Evolutionary conservation across 2,888 invertebrate genomes (phyloP).

Genomic region (Tetranychus piercei): DNA sequence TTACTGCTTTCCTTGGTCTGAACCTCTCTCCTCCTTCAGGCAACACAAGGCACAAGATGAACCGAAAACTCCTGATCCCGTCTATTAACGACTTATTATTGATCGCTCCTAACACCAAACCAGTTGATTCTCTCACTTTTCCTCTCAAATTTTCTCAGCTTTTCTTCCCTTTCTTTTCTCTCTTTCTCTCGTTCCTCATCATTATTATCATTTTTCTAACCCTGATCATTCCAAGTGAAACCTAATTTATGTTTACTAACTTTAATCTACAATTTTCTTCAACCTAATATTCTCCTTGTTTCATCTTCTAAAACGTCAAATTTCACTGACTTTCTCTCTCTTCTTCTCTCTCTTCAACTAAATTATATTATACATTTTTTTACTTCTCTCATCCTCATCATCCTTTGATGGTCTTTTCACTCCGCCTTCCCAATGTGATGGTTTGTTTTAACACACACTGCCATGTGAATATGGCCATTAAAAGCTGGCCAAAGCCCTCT

Average conservation of each 20-base stretch:
- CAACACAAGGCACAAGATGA: too few species aligned
- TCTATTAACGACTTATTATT: neutral
- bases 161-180: neutral
- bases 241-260: neutral
- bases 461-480: neutral
- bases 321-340: constrained; percentile 11
- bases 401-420: neutral
- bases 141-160: neutral
- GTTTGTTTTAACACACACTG: neutral
- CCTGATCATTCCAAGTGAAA: neutral
- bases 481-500: too few species aligned
- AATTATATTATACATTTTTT: neutral
- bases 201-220: neutral
- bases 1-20: too few species aligned
- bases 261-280: neutral
- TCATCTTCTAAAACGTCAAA: neutral
- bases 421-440: neutral
- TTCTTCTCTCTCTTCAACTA: neutral
- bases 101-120: neutral
- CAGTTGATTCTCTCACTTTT: neutral
- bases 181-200: neutral
- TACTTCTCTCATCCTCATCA: constrained; percentile 1
- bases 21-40: neutral
- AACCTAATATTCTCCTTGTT: neutral
- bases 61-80: neutral